Evolutionary conservation across 2,797 vertebrate species (phyloP), one percentile per base, ranked within the genome.

Genomic region (Fistularia commersonii): DNA sequence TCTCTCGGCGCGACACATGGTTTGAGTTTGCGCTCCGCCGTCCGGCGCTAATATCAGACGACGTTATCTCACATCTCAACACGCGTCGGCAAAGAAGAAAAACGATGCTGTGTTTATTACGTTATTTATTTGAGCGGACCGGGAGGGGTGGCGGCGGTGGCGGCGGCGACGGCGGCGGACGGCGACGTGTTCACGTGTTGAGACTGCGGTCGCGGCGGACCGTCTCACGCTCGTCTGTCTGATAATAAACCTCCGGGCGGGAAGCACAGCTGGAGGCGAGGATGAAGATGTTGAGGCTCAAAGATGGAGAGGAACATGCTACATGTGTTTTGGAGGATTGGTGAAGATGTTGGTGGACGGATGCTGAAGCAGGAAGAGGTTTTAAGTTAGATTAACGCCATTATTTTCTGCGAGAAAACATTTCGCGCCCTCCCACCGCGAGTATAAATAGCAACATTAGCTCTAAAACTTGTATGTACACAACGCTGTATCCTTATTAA

Each of bases 61-160:
- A 81, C 84, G 87, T 85, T 77, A 86, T 85, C 80, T 83, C 81
- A 66, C 79, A 77, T 85, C 83, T 83, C 82, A 83, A 85, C 80
- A 78, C 77, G 66, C 63, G 66, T 62, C 74, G 57, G 77, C 42
- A 69, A 11, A 71, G 80, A 81, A 71, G 62, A 72, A 63, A 66
- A 54, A 65, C 6, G 61, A 75, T 64, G 66, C 74, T 71, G 53
- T 72, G 77, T 88, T 84, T 87, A 82, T 87, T 75, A 68, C 61
- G 10, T 8, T 86, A 86, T 88, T 87, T 87, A 87, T 87, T 87
- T 87, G 78, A 83, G 70, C 80, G 60, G 74, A 79, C 78, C 68
- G 11, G 1, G 77, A 55, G 54, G 64, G 54, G 59, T 65, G 65
- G 59, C 46, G 54, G 65, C 61, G 48, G 57, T 13, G 8, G 13